These are phyloP conservation scores for Conus ventricosus DNA, from an alignment of 1,140 invertebrate species.

Conservation along the genomic window DNA sequence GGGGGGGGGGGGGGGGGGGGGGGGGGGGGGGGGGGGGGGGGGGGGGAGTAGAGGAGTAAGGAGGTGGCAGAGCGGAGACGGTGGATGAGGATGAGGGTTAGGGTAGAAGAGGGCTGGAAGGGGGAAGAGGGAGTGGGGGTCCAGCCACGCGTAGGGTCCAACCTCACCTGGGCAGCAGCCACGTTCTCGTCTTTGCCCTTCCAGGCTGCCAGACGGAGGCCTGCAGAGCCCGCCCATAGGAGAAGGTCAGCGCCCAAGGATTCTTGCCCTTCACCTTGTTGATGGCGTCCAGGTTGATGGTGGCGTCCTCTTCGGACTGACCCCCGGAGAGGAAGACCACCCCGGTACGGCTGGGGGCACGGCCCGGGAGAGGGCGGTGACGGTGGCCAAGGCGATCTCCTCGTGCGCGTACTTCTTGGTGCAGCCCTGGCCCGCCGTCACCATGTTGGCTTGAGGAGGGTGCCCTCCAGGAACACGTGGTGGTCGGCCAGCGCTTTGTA, in stretches of 20 bases:
- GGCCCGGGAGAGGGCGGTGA: slow-evolving; percentile 89
- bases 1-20: too few relatives aligned
- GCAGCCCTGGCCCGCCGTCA: slow-evolving; percentile 88
- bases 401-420: slow-evolving; percentile 81
- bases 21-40: too few relatives aligned
- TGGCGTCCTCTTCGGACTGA: slow-evolving; percentile 97
- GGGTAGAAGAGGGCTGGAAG: too few relatives aligned
- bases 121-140: too few relatives aligned
- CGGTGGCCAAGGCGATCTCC: slow-evolving; percentile 88
- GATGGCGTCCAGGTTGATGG: slow-evolving; percentile 95
- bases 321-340: slow-evolving; percentile 92
- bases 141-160: too few relatives aligned
- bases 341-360: slow-evolving; percentile 91
- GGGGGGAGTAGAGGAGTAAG: too few relatives aligned
- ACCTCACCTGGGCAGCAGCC: slow-evolving; percentile 75
- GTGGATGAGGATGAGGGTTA: slow-evolving; percentile 44
- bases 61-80: too few relatives aligned
- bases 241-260: slow-evolving; percentile 97
- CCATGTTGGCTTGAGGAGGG: slow-evolving; percentile 99
- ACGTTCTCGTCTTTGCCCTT: slow-evolving; percentile 91
- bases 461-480: slow-evolving; percentile 98
- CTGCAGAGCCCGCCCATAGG: slow-evolving; percentile 90
- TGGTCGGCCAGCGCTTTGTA: slow-evolving; percentile 99
- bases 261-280: slow-evolving; percentile 83
- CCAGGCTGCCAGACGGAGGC: slow-evolving; percentile 97